These are phyloP conservation scores for Apteryx mantelli DNA, from an alignment of 2,113 vertebrate species.

Conservation along the genomic window DNA sequence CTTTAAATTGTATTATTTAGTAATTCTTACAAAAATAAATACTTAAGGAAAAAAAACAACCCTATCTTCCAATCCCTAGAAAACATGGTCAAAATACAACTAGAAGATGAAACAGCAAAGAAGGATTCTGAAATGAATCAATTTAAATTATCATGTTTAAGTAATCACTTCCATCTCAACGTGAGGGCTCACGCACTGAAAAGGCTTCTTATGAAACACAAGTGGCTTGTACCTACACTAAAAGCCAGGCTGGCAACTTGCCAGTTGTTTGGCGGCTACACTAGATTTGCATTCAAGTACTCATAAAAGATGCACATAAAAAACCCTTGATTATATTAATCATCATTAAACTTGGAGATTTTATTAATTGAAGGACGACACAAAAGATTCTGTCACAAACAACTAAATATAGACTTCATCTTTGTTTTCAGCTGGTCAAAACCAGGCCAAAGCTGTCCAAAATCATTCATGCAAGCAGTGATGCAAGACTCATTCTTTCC, in stretches of 20 bases:
- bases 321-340: not conserved
- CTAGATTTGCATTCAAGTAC: not conserved
- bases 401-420: not conserved
- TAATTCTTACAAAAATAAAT: not conserved
- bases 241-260: not conserved
- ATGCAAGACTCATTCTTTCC: not conserved
- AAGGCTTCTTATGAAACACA: not conserved
- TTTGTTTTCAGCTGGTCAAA: not conserved
- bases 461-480: not conserved
- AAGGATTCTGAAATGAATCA: not conserved
- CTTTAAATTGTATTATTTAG: not conserved
- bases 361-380: not conserved
- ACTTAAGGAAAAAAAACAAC: not conserved
- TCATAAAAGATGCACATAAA: not conserved
- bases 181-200: not conserved
- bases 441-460: not conserved
- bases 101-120: not conserved
- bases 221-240: not conserved
- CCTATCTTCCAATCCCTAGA: not conserved
- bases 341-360: not conserved
- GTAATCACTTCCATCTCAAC: not conserved
- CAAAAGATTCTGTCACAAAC: not conserved
- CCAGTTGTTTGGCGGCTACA: not conserved
- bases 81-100: not conserved
- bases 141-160: not conserved